A percentile compares a stretch with the other conserved stretches of the same genome.
phyloP scores from a whole-genome alignment of 2,113 vertebrate genomes.

The Columbina picui region DNA sequence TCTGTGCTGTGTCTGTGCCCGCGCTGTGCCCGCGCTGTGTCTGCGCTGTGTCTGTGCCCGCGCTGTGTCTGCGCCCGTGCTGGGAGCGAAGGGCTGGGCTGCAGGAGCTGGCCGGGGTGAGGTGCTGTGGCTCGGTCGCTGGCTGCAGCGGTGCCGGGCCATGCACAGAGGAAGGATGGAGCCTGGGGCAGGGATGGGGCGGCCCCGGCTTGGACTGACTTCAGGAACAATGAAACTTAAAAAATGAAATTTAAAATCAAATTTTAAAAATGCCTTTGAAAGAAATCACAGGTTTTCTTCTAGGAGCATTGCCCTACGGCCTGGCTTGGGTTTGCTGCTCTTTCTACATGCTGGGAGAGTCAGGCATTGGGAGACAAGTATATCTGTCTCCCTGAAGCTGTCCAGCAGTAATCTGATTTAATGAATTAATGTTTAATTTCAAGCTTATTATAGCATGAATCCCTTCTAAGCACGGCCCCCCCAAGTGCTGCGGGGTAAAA shows the following conservation, averaged over 20 bases:
- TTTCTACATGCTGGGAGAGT: fast-evolving
- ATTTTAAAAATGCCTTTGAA: background rate
- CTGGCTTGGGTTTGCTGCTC: background rate
- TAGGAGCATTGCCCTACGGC: background rate
- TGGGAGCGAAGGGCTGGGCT: background rate
- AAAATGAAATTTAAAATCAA: no score
- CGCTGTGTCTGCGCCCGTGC: background rate
- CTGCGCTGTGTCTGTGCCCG: fast-evolving
- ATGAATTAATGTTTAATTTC: background rate
- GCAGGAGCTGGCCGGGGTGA: background rate
- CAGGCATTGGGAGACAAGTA: background rate
- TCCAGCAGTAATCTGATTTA: background rate
- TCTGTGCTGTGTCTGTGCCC: no score
- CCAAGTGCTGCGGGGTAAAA: background rate
- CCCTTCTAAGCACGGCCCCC: background rate
- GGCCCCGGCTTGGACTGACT: background rate
- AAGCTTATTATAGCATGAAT: background rate
- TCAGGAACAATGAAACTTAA: background rate
- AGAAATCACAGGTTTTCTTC: background rate
- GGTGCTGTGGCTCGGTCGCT: background rate
- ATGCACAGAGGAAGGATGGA: background rate
- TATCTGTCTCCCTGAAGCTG: fast-evolving
- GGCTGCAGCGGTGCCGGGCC: background rate
- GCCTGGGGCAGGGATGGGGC: background rate
- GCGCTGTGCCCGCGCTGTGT: fast-evolving